A percentile compares a stretch with the other conserved stretches of the same genome.
These are phyloP conservation scores for Cynocephalus volans DNA, from an alignment of 2,113 vertebrate genomes.

Conservation along the genomic window DNA sequence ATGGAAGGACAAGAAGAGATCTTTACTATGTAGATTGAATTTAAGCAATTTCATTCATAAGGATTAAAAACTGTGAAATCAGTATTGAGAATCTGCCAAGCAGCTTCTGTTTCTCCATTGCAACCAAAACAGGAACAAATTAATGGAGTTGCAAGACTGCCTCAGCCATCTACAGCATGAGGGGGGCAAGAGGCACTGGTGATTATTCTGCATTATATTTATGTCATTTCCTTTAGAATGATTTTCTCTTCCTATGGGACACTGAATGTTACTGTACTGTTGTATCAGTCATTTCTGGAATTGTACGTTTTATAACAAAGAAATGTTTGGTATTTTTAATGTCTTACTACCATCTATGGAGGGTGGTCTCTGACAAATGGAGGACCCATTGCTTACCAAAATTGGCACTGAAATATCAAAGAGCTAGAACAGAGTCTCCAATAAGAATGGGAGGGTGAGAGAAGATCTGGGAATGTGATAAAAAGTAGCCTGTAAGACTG, in stretches of 20 bases:
- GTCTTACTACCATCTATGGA: neutral
- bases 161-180: neutral
- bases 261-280: neutral
- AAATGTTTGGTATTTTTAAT: constrained; percentile 39
- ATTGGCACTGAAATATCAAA: neutral
- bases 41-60: constrained; percentile 80
- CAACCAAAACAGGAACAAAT: constrained; percentile 59
- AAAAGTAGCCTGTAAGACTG: neutral
- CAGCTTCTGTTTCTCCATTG: constrained; percentile 55
- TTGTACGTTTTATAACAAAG: constrained; percentile 17
- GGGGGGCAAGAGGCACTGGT: neutral
- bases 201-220: constrained; percentile 4
- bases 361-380: neutral
- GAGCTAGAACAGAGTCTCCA: neutral
- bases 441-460: neutral
- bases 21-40: constrained; percentile 78
- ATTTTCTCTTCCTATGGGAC: neutral
- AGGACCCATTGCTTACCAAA: neutral
- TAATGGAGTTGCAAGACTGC: constrained; percentile 9
- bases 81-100: constrained; percentile 75
- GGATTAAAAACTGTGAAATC: constrained; percentile 79
- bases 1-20: constrained; percentile 77
- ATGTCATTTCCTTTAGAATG: constrained; percentile 23
- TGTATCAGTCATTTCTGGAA: neutral
- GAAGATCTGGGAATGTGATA: neutral